Evolutionary conservation across 1,140 invertebrate genomes (phyloP).

Genomic region (Tyrophagus putrescentiae): DNA sequence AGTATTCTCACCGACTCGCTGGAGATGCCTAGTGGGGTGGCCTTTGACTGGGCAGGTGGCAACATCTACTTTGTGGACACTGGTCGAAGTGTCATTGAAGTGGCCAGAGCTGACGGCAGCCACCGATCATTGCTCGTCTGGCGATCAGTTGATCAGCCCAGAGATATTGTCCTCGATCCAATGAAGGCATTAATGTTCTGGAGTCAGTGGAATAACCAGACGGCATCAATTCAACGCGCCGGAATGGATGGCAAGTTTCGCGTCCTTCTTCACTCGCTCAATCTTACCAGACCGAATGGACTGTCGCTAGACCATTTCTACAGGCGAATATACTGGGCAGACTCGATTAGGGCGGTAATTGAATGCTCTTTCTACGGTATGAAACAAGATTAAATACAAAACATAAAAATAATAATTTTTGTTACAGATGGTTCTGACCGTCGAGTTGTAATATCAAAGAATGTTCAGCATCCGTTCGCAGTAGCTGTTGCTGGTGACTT

Average conservation of each 20-base stretch:
- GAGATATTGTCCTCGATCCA: constrained; percentile 71
- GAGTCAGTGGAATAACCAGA: constrained; percentile 74
- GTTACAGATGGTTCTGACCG: constrained; percentile 48
- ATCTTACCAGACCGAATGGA: constrained; percentile 85
- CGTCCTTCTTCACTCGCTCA: constrained; percentile 54
- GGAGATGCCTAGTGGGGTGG: constrained; percentile 59
- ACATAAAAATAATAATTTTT: neutral
- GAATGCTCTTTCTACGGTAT: constrained; percentile 81
- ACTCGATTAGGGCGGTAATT: constrained; percentile 81
- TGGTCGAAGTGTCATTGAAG: constrained; percentile 49
- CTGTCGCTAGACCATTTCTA: constrained; percentile 70
- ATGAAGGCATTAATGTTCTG: constrained; percentile 61
- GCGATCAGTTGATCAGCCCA: constrained; percentile 56
- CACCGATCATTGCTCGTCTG: constrained; percentile 57
- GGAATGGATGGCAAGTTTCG: constrained; percentile 68
- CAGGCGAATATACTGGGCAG: constrained; percentile 81
- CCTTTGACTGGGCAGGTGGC: constrained; percentile 70
- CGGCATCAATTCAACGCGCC: constrained; percentile 76
- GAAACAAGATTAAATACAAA: constrained; percentile 45
- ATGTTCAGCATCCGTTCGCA: constrained; percentile 72
- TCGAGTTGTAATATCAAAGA: neutral
- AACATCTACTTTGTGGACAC: constrained; percentile 75
- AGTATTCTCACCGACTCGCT: constrained; percentile 32
- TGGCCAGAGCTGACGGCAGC: constrained; percentile 69
- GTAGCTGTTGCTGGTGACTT: constrained; percentile 55